These are phyloP conservation scores for Gymnoscelis rufifasciata DNA, from an alignment of 2,888 invertebrate species.

Conservation along the genomic window DNA sequence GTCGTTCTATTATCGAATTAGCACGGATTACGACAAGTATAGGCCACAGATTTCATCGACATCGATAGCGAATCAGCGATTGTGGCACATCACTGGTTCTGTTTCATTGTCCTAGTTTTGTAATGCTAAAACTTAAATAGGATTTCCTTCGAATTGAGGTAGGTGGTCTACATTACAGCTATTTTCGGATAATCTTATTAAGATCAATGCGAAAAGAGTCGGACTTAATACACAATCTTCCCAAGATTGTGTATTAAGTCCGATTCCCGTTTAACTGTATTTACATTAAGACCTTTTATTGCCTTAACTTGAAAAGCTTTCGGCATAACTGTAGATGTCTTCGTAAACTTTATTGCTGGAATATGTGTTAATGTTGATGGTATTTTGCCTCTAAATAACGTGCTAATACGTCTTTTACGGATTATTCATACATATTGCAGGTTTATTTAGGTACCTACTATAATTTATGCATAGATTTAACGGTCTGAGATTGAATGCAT, in stretches of 20 bases:
- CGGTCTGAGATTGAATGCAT: conserved; percentile 12
- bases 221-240: too few species aligned
- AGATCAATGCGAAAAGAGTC: neutral
- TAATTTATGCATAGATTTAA: conserved; percentile 15
- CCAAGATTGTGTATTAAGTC: neutral
- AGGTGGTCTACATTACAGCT: conserved; percentile 3
- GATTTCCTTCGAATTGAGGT: conserved; percentile 33
- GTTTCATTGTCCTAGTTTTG: conserved; percentile 34
- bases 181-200: neutral
- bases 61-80: conserved; percentile 17
- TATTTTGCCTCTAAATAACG: conserved; percentile 9
- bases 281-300: conserved; percentile 2
- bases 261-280: neutral
- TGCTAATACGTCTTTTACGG: conserved; percentile 23
- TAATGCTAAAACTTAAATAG: conserved; percentile 33
- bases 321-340: conserved; percentile 18
- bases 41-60: conserved; percentile 24
- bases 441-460: conserved; percentile 1
- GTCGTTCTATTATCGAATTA: conserved; percentile 24
- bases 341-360: conserved; percentile 12
- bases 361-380: conserved; percentile 9
- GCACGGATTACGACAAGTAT: conserved; percentile 20
- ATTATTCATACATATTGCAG: neutral
- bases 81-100: conserved; percentile 38
- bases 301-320: conserved; percentile 9